Conservation (phyloP, 2,888 invertebrate species). For the Notodromas monacha region DNA sequence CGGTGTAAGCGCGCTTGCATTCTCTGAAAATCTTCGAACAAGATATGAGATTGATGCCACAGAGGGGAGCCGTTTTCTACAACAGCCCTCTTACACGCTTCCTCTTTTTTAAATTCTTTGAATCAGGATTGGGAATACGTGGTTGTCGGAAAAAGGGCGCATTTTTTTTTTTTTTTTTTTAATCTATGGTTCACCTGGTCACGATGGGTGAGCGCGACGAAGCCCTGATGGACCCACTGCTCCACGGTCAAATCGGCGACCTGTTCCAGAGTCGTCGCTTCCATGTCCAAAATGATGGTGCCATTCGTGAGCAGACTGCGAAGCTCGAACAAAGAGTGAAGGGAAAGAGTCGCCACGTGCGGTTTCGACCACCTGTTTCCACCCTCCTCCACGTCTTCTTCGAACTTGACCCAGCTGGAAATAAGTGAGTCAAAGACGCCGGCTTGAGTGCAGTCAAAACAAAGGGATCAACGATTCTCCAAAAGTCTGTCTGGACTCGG, state of each 20-base stretch:
- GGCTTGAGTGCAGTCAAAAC: too few species aligned
- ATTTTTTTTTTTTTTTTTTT: neutral
- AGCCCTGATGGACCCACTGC: constrained; percentile 45
- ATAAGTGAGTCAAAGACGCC: too few species aligned
- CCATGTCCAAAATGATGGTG: constrained; percentile 72
- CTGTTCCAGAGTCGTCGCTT: constrained; percentile 51
- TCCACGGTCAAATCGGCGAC: constrained; percentile 61
- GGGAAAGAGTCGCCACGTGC: constrained; percentile 66
- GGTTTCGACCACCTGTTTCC: constrained; percentile 92
- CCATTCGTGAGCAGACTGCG: constrained; percentile 67
- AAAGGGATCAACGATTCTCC: too few species aligned
- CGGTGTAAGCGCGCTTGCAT: too few species aligned
- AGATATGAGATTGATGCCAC: too few species aligned
- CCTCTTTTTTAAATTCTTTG: neutral
- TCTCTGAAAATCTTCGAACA: too few species aligned
- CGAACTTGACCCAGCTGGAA: constrained; percentile 72
- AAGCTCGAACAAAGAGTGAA: constrained; percentile 83
- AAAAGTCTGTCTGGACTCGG: too few species aligned
- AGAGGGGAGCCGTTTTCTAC: too few species aligned
- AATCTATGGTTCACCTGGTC: neutral
- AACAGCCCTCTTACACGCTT: too few species aligned
- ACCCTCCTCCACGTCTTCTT: constrained; percentile 92
- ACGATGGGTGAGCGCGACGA: constrained; percentile 24
- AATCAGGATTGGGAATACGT: too few species aligned
- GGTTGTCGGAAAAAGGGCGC: too few species aligned